Evolutionary conservation across 2,888 invertebrate species (phyloP).

Genomic region (Ennomos fuscantarius): DNA sequence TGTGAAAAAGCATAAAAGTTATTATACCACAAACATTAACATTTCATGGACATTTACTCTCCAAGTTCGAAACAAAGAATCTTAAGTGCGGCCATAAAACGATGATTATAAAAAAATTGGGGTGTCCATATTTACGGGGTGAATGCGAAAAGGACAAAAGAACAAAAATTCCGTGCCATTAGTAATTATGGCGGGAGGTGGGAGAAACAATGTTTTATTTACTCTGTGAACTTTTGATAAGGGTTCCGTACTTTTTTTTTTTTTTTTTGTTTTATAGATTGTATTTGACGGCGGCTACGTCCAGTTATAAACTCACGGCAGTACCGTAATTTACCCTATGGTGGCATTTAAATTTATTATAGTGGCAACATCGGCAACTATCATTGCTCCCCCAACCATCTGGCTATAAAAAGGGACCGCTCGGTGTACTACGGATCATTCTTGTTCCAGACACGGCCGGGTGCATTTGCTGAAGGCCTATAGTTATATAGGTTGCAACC

Average conservation of each 20-base stretch:
- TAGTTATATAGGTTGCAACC: too few relatives aligned
- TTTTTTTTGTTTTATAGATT: too few relatives aligned
- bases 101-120: conserved; percentile 71
- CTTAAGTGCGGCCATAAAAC: conserved; percentile 65
- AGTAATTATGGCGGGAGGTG: conserved; percentile 52
- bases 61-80: conserved; percentile 38
- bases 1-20: neutral
- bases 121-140: conserved; percentile 55
- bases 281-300: too few relatives aligned
- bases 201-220: conserved; percentile 26
- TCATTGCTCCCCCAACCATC: too few relatives aligned
- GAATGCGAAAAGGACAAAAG: conserved; percentile 58
- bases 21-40: conserved; percentile 5
- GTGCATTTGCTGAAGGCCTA: too few relatives aligned
- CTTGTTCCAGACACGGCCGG: too few relatives aligned
- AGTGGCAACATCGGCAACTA: too few relatives aligned
- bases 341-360: too few relatives aligned
- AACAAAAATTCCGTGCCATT: conserved; percentile 61
- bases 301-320: too few relatives aligned
- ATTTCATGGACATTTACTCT: conserved; percentile 17
- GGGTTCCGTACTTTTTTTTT: neutral
- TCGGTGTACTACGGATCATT: too few relatives aligned
- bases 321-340: too few relatives aligned
- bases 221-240: conserved; percentile 9
- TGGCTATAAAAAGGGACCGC: too few relatives aligned